Base-by-base conservation (phyloP, 2,888 invertebrate genomes). In the Salticus scenicus region DNA sequence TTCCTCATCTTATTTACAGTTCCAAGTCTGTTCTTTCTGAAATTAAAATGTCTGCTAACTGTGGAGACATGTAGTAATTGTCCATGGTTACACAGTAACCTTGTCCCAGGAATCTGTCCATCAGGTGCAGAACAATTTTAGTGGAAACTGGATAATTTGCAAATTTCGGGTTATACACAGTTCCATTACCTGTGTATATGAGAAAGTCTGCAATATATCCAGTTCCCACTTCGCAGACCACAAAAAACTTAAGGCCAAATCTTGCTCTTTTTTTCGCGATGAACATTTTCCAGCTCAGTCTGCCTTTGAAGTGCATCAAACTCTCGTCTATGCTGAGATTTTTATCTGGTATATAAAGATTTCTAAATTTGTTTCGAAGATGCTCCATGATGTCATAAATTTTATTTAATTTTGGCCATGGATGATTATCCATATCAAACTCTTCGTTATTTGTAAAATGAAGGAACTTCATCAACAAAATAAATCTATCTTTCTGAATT, bases 321-420 rank as follows among this genome's bases (percentile, higher is more conserved):
- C 81, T 86, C 69, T 89, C 88, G 37, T 88, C 88, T 0, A 88
- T 66, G 7, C 78, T 76, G 14, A 88, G 57, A 33, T 87, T 72
- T 37, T 27, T 37, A 17, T 74, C 57, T 12, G 87, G 88, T 12
- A 70, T 66, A 27, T 83, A 82, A 47, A 87, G 88, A 41, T 67
- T 77, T 17, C 74, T 28, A 2, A 88, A 88, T 51, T 80, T 81
- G 66, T 47, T 47, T 47, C 17, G 42, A 47, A 47, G 10, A 47
- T 17, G 41, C 1, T 81, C 20, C 14, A 17, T 10, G 1, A 88
- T 0, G 8, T 41, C 63, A n/a, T 74, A 70, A 17, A 88, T 80
- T 71, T 88, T 89, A 0, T 63, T 24, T 7, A 74, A 20, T 27
- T 69, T 74, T 12, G 33, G 42, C 2, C 57, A 8, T 7, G 63